Conservation (phyloP, 2,888 invertebrate genomes). For the Dinocampus coccinellae region DNA sequence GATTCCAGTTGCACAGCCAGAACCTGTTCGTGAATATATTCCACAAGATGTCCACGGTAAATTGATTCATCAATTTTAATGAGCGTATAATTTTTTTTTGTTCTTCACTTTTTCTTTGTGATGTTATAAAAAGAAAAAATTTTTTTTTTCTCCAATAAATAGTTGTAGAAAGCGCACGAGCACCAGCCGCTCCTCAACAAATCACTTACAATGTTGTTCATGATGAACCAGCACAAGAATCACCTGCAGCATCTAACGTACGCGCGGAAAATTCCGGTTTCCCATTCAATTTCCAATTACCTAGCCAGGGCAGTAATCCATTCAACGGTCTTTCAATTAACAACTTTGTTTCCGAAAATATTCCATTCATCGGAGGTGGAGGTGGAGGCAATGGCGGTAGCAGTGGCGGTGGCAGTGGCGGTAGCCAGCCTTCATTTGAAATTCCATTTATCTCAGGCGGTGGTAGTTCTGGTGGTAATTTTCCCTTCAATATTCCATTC, state of each 20-base stretch:
- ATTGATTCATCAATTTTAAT: not conserved
- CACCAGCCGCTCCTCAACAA: not conserved
- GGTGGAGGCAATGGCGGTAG: not conserved
- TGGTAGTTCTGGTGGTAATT: too few relatives aligned
- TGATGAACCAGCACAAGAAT: not conserved
- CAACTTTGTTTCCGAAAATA: not conserved
- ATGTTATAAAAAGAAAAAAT: not conserved
- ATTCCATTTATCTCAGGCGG: too few relatives aligned
- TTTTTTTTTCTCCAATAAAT: not conserved
- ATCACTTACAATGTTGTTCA: not conserved
- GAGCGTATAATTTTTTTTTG: not conserved
- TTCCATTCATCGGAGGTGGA: not conserved
- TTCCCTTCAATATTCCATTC: too few relatives aligned
- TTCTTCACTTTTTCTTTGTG: too few relatives aligned
- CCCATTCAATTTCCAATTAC: too few relatives aligned
- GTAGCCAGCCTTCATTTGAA: not conserved
- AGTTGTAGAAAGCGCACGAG: not conserved
- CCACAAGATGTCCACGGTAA: not conserved
- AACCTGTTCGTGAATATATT: not conserved
- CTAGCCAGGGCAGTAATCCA: too few relatives aligned
- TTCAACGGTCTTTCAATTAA: too few relatives aligned
- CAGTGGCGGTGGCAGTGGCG: not conserved
- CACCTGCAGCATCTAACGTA: too few relatives aligned
- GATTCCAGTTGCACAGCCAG: not conserved
- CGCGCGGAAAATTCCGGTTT: too few relatives aligned